phyloP scores from a whole-genome alignment of 2,113 vertebrate species.

The Dendropsophus ebraccatus region DNA sequence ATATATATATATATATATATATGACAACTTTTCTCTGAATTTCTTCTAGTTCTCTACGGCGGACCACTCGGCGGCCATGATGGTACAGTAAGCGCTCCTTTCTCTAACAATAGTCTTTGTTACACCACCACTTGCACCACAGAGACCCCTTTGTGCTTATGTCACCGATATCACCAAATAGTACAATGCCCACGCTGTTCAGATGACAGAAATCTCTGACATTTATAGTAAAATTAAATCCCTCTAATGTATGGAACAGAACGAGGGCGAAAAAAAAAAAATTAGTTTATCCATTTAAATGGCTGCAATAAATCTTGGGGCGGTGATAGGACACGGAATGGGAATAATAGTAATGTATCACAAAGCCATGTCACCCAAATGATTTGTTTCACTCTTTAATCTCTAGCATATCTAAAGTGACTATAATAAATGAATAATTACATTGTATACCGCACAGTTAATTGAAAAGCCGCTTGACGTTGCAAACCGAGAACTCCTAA shows the following conservation, averaged over 20 bases:
- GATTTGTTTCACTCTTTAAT: slow-evolving; percentile 84
- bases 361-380: slow-evolving; percentile 78
- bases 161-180: background rate
- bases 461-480: slow-evolving; percentile 81
- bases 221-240: slow-evolving; percentile 42
- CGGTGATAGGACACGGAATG: slow-evolving; percentile 70
- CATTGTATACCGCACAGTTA: slow-evolving; percentile 75
- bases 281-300: slow-evolving; percentile 70
- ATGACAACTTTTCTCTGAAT: too few species aligned
- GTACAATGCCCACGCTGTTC: background rate
- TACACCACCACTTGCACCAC: background rate
- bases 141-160: background rate
- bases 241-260: slow-evolving; percentile 21
- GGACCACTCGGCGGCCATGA: too few species aligned
- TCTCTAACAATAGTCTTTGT: background rate
- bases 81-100: too few species aligned
- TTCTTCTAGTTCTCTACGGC: too few species aligned
- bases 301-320: slow-evolving; percentile 75
- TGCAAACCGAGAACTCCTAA: slow-evolving; percentile 83
- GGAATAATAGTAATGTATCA: slow-evolving; percentile 78
- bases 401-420: slow-evolving; percentile 81
- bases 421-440: slow-evolving; percentile 86
- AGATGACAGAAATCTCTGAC: background rate
- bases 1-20: too few species aligned
- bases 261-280: slow-evolving; percentile 63